Evolutionary conservation across 1,140 invertebrate genomes (phyloP).

Genomic region (Bombus superbus): DNA sequence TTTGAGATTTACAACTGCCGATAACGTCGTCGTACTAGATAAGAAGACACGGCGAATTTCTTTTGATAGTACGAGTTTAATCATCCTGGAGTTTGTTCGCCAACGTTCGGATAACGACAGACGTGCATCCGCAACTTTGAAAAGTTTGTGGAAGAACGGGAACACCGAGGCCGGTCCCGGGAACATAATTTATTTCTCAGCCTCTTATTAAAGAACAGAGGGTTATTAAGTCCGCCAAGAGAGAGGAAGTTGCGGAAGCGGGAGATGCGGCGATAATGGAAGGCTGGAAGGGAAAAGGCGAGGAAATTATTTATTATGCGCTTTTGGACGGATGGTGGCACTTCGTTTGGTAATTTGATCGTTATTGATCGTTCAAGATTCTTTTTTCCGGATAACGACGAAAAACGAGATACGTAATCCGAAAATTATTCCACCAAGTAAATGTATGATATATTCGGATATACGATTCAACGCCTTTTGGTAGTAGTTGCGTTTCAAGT

Average conservation of each 20-base stretch:
- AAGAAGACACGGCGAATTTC: background rate
- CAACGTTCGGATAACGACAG: background rate
- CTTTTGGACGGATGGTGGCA: too few relatives aligned
- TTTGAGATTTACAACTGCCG: background rate
- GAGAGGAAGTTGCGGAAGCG: slow-evolving; percentile 1
- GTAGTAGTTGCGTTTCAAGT: background rate
- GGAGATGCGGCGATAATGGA: slow-evolving; percentile 7
- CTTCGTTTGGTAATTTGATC: background rate
- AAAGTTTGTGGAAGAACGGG: background rate
- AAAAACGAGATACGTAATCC: background rate
- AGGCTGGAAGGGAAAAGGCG: background rate
- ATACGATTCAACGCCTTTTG: background rate
- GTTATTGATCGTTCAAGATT: background rate
- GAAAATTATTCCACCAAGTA: background rate
- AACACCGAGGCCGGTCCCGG: background rate
- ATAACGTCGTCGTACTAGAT: background rate
- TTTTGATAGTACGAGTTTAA: background rate
- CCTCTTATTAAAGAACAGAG: background rate
- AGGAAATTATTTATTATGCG: slow-evolving; percentile 8
- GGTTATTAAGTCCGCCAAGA: slow-evolving; percentile 1
- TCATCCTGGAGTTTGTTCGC: background rate
- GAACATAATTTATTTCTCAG: slow-evolving; percentile 24
- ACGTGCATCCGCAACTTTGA: background rate
- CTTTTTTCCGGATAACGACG: background rate
- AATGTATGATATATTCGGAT: background rate